Evolutionary conservation across 2,113 vertebrate species (phyloP).

Genomic region (rabbit (Oryctolagus cuniculus)): DNA sequence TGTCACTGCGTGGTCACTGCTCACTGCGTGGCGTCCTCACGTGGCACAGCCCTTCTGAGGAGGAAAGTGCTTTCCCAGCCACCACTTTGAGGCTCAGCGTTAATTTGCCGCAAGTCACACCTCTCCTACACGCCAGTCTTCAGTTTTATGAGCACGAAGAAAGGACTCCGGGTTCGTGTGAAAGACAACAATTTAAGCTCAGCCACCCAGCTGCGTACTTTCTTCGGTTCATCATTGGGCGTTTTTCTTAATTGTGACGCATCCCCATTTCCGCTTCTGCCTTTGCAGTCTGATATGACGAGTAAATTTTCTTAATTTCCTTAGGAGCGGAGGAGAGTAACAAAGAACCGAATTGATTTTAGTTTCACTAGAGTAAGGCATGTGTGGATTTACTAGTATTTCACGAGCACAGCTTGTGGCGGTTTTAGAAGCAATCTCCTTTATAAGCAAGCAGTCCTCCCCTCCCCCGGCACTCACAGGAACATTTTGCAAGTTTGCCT

Average conservation of each 20-base stretch:
- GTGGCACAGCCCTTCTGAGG: neutral
- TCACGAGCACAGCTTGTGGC: neutral
- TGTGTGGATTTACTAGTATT: neutral
- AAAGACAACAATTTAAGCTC: neutral
- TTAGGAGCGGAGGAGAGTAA: neutral
- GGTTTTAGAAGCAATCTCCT: neutral
- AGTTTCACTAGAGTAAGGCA: neutral
- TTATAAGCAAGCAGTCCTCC: neutral
- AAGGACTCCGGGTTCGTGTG: neutral
- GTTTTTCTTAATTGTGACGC: slow-evolving; percentile 6
- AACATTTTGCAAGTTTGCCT: neutral
- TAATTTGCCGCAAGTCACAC: neutral
- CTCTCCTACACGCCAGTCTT: neutral
- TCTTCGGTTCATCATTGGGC: neutral
- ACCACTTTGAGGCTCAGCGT: neutral
- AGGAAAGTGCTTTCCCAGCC: neutral
- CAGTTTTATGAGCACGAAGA: neutral
- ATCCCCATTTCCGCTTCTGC: slow-evolving; percentile 28
- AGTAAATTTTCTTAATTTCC: neutral
- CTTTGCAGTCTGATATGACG: slow-evolving; percentile 34
- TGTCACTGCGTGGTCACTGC: neutral
- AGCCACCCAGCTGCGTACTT: neutral
- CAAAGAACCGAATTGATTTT: slow-evolving; percentile 54
- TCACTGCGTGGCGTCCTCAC: neutral
- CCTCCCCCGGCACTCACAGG: neutral